Base-by-base conservation (phyloP, 2,113 vertebrate genomes). In the Actenoides hombroni region DNA sequence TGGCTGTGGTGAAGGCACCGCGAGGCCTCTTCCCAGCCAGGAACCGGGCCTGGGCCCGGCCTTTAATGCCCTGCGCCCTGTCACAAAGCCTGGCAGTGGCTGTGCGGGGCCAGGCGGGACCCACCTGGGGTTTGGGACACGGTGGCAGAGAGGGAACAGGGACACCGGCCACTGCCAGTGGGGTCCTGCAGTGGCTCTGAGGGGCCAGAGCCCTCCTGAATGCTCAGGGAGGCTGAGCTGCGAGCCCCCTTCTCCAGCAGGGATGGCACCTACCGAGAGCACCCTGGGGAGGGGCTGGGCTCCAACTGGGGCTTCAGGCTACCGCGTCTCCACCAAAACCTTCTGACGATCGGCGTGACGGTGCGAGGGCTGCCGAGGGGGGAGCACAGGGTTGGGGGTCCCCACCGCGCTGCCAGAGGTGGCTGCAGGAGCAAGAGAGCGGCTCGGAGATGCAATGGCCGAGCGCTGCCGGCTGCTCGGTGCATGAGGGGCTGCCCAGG, bases 31-130 rank as follows among this genome's bases (percentile, higher is more conserved):
- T 39, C 4, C 35, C 11, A 31, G 25, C 77, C 9, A 10, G 5
- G n/a, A 35, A 29, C 39, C 31, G 8, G 51, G 19, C 19, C 42
- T 7, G 4, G 28, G 31, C 61, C 1, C 3, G 4, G 40, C 1
- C 3, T 37, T 46, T 24, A 4, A 25, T 1, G 3, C 29, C 51
- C 53, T 4, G 11, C 48, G 54, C 26, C 4, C 2, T 7, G 4
- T 29, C 60, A 33, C 4, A 2, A 29, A 59, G 12, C 40, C 11
- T 1, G 0, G 9, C 5, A 4, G n/a, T 11, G 6, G 26, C 16
- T 16, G 3, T 5, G 60, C 1, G 3, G 37, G 53, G 12, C 25
- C 1, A 3, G 42, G 29, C 1, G 3, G n/a, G 56, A 77, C 2
- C 2, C 5, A 19, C 23, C 28, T 8, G 57, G 14, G 64, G 39